phyloP scores from a whole-genome alignment of 2,797 vertebrate species.

The Pseudochirops corinnae region DNA sequence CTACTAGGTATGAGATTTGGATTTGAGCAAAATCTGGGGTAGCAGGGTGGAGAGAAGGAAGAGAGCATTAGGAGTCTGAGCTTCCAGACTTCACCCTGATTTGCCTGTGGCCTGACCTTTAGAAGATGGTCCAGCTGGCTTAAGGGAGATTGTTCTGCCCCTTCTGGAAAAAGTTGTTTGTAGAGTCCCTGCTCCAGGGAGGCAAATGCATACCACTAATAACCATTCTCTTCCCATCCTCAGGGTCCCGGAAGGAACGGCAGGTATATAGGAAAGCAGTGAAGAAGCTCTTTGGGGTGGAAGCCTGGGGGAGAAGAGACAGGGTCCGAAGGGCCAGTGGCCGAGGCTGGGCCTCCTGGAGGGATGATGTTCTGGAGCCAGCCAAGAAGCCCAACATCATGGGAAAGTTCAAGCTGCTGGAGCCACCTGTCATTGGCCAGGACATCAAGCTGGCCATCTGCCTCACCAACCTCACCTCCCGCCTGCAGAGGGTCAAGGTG shows the following conservation, averaged over 20 bases:
- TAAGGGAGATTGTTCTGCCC: not conserved
- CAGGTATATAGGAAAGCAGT: conserved; percentile 84
- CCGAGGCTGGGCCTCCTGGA: conserved; percentile 10
- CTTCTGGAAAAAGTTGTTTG: not conserved
- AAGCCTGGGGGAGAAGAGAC: conserved; percentile 55
- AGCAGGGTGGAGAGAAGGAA: not conserved
- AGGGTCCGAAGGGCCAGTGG: conserved; percentile 45
- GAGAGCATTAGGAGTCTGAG: not conserved
- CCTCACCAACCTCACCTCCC: conserved; percentile 79
- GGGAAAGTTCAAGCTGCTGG: conserved; percentile 85
- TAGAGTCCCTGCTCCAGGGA: not conserved
- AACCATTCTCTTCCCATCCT: conserved; percentile 19
- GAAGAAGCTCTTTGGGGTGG: conserved; percentile 75
- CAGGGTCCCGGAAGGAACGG: conserved; percentile 86
- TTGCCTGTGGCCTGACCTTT: not conserved
- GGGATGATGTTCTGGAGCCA: conserved; percentile 69
- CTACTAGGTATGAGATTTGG: not conserved
- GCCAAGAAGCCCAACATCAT: conserved; percentile 72
- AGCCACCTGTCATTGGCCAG: conserved; percentile 83
- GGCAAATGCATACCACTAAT: not conserved
- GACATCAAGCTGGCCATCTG: conserved; percentile 83
- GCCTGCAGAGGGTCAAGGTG: conserved; percentile 81
- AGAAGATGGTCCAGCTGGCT: not conserved
- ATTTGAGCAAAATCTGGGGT: not conserved
- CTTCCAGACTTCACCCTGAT: not conserved